Evolutionary conservation across 2,113 vertebrate genomes (phyloP).

Genomic region (Zapornia atra): DNA sequence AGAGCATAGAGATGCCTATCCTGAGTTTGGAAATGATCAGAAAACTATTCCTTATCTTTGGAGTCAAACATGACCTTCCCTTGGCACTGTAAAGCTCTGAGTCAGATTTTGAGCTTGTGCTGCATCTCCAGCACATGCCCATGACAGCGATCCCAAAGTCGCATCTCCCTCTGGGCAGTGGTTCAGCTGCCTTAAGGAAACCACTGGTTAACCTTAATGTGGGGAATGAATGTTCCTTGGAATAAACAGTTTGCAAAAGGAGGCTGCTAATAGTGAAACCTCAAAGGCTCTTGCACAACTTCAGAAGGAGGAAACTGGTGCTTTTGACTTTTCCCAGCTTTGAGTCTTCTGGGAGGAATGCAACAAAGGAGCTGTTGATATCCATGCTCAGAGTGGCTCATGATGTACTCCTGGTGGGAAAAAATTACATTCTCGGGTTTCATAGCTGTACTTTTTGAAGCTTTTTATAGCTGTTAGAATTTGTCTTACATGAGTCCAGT

Average conservation of each 20-base stretch:
- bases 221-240: not conserved
- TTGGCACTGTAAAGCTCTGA: not conserved
- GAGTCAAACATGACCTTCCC: not conserved
- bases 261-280: not conserved
- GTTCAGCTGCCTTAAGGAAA: not conserved
- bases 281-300: conserved; percentile 34
- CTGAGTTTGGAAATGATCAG: not conserved
- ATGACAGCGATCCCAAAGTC: rapidly evolving
- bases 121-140: not conserved
- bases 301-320: conserved; percentile 18
- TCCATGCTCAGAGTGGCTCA: not conserved
- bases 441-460: not conserved
- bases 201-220: not conserved
- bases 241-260: conserved; percentile 35
- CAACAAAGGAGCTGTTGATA: conserved; percentile 39
- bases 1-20: not conserved
- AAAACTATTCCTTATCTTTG: not conserved
- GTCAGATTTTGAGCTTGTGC: not conserved
- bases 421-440: not conserved
- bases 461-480: not conserved
- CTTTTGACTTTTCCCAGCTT: conserved; percentile 51
- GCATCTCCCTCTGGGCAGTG: rapidly evolving
- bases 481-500: not conserved
- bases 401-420: conserved; percentile 8
- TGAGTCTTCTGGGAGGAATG: conserved; percentile 24